Conservation (phyloP, 2,113 vertebrate species). For the Motacilla tschutschensis region DNA sequence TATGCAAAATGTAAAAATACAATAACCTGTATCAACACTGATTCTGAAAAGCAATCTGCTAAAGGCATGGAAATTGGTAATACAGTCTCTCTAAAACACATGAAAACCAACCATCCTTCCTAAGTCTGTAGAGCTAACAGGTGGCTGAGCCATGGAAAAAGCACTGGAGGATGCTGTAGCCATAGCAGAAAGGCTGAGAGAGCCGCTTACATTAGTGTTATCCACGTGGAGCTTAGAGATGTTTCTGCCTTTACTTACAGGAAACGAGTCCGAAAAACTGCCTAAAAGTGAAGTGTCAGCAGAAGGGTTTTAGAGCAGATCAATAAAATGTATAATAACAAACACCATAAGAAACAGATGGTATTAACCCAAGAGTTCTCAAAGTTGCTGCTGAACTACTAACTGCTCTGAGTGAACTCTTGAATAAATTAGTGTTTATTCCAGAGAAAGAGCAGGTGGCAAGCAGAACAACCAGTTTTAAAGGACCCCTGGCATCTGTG, state of each 20-base stretch:
- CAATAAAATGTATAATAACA: slow-evolving; percentile 1
- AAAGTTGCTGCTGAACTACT: neutral
- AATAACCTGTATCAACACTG: neutral
- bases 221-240: neutral
- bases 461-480: neutral
- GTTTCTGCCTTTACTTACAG: neutral
- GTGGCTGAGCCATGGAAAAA: neutral
- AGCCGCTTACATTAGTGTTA: neutral
- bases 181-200: neutral
- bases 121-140: neutral
- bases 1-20: neutral
- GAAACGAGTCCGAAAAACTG: neutral
- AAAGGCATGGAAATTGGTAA: neutral
- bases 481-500: neutral
- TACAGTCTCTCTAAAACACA: neutral
- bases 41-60: neutral
- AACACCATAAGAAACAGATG: neutral
- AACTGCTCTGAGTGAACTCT: neutral
- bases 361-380: neutral
- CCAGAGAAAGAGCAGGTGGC: neutral
- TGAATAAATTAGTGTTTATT: slow-evolving; percentile 4
- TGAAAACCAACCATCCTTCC: neutral
- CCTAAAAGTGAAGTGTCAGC: slow-evolving; percentile 1
- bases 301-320: slow-evolving; percentile 3
- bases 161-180: neutral